Evolutionary conservation across 2,888 invertebrate genomes (phyloP).

Genomic region (Zhuqinia jingwanae): DNA sequence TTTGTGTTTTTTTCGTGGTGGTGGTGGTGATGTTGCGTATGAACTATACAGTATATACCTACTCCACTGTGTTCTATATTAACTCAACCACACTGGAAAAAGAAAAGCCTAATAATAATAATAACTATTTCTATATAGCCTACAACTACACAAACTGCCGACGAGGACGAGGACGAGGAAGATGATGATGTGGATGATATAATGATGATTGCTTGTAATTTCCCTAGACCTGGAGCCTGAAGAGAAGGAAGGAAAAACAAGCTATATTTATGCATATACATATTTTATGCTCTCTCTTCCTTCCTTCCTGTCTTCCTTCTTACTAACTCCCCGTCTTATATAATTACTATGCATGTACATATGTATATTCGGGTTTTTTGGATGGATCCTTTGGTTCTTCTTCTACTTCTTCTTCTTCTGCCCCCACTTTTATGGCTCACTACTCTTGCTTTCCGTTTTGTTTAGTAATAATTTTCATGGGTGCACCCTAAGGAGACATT

Average conservation of each 20-base stretch:
- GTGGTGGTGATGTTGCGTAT: too few species aligned
- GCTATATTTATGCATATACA: not conserved
- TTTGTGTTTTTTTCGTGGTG: too few species aligned
- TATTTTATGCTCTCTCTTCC: too few species aligned
- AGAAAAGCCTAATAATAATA: not conserved
- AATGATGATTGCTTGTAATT: slow-evolving; percentile 49
- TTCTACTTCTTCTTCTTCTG: not conserved
- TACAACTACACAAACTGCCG: not conserved
- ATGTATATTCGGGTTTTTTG: too few species aligned
- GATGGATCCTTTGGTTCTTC: not conserved
- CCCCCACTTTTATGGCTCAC: not conserved
- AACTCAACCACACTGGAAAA: not conserved
- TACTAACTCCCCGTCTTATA: too few species aligned
- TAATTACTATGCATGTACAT: too few species aligned
- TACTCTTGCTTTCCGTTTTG: slow-evolving; percentile 23
- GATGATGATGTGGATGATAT: slow-evolving; percentile 36
- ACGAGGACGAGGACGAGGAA: slow-evolving; percentile 10
- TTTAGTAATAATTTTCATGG: slow-evolving; percentile 29
- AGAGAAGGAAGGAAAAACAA: not conserved
- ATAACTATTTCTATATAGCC: not conserved
- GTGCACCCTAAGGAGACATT: slow-evolving; percentile 46
- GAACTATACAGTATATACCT: not conserved
- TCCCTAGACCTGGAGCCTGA: slow-evolving; percentile 4
- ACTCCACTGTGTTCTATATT: not conserved
- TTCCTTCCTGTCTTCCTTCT: too few species aligned